A percentile compares a stretch with the other conserved stretches of the same genome.
Conservation (phyloP, 2,113 vertebrate species). For the Chloropsis hardwickii region DNA sequence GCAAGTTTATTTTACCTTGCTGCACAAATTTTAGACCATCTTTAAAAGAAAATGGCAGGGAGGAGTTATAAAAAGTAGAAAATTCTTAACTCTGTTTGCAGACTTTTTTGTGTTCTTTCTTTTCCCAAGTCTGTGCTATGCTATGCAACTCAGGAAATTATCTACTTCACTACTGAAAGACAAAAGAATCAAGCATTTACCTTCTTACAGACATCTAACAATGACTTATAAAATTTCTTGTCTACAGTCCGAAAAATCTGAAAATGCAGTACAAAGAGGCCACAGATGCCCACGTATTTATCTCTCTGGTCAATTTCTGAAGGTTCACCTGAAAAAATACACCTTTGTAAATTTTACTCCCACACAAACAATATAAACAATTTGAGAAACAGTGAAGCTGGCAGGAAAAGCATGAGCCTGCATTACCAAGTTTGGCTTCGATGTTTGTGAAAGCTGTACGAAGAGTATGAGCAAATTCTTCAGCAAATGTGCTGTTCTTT, state of each 20-base stretch:
- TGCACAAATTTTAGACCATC: neutral
- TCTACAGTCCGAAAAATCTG: conserved; percentile 94
- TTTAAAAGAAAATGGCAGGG: neutral
- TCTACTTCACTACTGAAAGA: neutral
- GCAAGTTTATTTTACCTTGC: neutral
- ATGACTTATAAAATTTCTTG: conserved; percentile 93
- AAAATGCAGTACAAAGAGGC: conserved; percentile 94
- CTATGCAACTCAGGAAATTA: neutral
- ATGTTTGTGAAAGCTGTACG: conserved; percentile 88
- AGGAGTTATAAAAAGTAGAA: neutral
- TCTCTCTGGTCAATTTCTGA: conserved; percentile 97
- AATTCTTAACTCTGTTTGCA: neutral
- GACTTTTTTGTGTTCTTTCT: neutral
- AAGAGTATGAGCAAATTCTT: conserved; percentile 91
- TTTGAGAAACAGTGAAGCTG: neutral
- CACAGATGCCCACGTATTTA: conserved; percentile 89
- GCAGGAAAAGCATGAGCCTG: neutral
- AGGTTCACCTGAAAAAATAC: conserved; percentile 83
- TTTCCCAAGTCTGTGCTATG: neutral
- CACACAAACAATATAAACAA: neutral
- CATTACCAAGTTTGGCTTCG: conserved; percentile 92
- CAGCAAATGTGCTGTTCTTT: conserved; percentile 93
- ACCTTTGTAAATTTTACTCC: neutral
- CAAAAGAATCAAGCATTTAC: conserved; percentile 66
- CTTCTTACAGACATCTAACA: conserved; percentile 96